Percentiles rank a stretch among this genome's conserved stretches.
phyloP scores from a whole-genome alignment of 2,797 vertebrate genomes.

The Eupleurogrammus muticus region DNA sequence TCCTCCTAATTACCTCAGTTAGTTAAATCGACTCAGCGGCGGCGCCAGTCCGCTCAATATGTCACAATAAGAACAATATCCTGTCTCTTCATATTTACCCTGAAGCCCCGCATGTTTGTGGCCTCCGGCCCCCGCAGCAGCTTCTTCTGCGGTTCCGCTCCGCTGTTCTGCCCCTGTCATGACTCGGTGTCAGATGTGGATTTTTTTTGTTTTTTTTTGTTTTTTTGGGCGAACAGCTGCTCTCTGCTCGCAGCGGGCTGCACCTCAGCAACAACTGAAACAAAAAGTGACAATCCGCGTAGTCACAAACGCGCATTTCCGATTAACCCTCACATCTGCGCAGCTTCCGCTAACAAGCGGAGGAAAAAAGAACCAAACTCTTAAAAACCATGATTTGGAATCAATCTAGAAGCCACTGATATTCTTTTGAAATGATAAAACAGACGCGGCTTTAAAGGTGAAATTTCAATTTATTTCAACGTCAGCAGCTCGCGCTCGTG shows the following conservation, averaged over 20 bases:
- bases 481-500: not conserved
- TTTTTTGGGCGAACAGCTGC: slow-evolving; percentile 52
- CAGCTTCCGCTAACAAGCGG: slow-evolving; percentile 43
- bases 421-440: not conserved
- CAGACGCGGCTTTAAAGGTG: not conserved
- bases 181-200: slow-evolving; percentile 58
- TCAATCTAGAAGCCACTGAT: too few species aligned
- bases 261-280: slow-evolving; percentile 70
- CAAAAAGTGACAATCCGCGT: slow-evolving; percentile 67
- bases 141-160: slow-evolving; percentile 66
- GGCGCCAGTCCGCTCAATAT: slow-evolving; percentile 93
- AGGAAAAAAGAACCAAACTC: slow-evolving; percentile 22
- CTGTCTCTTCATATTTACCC: slow-evolving; percentile 92
- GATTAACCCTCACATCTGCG: slow-evolving; percentile 59
- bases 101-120: slow-evolving; percentile 80
- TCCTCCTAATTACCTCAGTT: slow-evolving; percentile 80
- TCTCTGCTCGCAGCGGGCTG: slow-evolving; percentile 57
- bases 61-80: slow-evolving; percentile 89
- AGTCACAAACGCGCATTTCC: slow-evolving; percentile 63
- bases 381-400: not conserved
- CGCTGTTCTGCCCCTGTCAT: slow-evolving; percentile 49
- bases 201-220: not conserved
- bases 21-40: slow-evolving; percentile 84
- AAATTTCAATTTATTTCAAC: not conserved
- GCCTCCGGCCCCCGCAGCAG: slow-evolving; percentile 52